Percentiles rank a stretch among this genome's conserved stretches.
phyloP scores from a whole-genome alignment of 2,797 vertebrate species.

The Lepilemur septentrionalis region DNA sequence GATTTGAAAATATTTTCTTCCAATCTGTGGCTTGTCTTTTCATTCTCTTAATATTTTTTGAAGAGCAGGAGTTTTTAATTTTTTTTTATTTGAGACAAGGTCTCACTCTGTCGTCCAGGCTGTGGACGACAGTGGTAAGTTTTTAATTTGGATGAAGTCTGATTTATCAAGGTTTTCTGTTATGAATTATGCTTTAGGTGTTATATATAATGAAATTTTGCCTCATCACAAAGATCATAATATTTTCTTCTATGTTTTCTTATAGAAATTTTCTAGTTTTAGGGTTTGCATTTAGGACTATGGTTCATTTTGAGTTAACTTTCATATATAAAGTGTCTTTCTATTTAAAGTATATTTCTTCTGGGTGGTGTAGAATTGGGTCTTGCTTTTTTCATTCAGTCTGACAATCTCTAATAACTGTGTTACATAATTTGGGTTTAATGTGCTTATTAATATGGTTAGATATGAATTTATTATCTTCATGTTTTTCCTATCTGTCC shows the following conservation, averaged over 20 bases:
- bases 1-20: not conserved
- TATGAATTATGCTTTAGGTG: not conserved
- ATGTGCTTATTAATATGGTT: not conserved
- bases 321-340: no score
- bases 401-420: not conserved
- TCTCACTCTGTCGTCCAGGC: no score
- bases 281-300: no score
- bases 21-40: not conserved
- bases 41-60: not conserved
- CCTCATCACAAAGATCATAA: not conserved
- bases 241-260: not conserved
- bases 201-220: not conserved
- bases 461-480: not conserved
- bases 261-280: not conserved
- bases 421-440: not conserved
- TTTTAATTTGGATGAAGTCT: not conserved
- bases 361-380: no score
- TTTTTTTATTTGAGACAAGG: no score
- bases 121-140: no score
- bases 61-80: not conserved
- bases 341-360: no score
- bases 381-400: no score
- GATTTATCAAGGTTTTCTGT: not conserved
- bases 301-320: no score
- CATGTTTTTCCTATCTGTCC: not conserved